phyloP scores from a whole-genome alignment of 92 coral and sea anemone species.

The Micromussa lordhowensis region DNA sequence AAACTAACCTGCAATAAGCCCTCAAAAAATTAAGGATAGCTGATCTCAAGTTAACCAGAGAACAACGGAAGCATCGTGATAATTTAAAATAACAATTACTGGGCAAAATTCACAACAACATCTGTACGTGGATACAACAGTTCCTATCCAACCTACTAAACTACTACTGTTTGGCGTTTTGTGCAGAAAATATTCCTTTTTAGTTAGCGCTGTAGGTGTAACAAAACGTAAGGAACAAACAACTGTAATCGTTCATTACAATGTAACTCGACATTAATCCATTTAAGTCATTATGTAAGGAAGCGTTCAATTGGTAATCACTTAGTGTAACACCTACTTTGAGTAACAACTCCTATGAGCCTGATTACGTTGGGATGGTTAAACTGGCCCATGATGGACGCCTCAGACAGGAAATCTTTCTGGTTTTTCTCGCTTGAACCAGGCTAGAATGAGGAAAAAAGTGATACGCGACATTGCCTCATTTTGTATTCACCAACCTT shows the following conservation, averaged over 20 bases:
- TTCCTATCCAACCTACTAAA: background rate
- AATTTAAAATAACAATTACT: too few species aligned
- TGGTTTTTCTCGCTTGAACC: conserved; percentile 63
- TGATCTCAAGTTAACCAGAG: too few species aligned
- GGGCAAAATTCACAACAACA: too few species aligned
- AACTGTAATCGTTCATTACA: background rate
- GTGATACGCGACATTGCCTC: background rate
- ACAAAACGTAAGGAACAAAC: background rate
- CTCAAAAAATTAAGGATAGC: too few species aligned
- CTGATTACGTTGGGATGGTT: conserved; percentile 71
- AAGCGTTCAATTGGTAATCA: background rate
- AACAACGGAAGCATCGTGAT: too few species aligned
- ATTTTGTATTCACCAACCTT: background rate
- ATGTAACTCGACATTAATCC: background rate
- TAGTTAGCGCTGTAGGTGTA: background rate
- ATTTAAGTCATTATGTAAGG: background rate
- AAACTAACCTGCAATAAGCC: too few species aligned
- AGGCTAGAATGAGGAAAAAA: conserved; percentile 37
- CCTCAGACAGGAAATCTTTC: conserved; percentile 76
- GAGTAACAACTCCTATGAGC: conserved; percentile 72
- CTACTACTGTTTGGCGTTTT: background rate
- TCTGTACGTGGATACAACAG: background rate
- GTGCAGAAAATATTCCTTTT: background rate
- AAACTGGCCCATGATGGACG: conserved; percentile 81
- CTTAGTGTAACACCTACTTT: conserved; percentile 45